Conservation (phyloP, 2,888 invertebrate species). For the Troilus luridus region DNA sequence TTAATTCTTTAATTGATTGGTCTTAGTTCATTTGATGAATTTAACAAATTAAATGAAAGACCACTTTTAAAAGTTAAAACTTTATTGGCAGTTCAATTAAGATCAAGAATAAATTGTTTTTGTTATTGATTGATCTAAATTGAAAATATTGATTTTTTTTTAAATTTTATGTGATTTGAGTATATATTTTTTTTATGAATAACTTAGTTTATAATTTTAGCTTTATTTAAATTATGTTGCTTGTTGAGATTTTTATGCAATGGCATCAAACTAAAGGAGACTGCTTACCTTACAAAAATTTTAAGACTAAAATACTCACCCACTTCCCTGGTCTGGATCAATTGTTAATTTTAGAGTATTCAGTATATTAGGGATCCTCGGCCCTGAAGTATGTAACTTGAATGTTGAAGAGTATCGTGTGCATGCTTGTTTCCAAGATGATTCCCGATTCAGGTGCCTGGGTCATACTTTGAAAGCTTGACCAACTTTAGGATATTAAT, state of each 20-base stretch:
- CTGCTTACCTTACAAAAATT: slow-evolving; percentile 24
- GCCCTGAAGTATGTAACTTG: slow-evolving; percentile 1
- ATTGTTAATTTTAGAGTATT: slow-evolving; percentile 56
- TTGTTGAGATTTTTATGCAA: slow-evolving; percentile 14
- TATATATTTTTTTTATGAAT: neutral
- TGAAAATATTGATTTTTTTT: neutral
- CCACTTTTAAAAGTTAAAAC: neutral
- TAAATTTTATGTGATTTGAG: neutral
- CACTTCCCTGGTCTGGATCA: slow-evolving; percentile 56
- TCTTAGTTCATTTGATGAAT: neutral
- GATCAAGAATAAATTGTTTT: neutral
- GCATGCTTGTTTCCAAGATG: neutral
- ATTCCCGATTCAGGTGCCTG: slow-evolving; percentile 37
- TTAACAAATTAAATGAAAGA: neutral
- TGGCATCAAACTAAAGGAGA: slow-evolving; percentile 44
- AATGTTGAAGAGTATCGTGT: neutral
- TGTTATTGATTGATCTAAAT: neutral
- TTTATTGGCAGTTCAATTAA: neutral
- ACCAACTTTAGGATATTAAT: slow-evolving; percentile 51
- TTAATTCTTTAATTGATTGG: neutral
- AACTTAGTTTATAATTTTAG: neutral
- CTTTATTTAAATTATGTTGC: neutral
- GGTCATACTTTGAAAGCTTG: slow-evolving; percentile 43
- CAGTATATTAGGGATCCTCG: neutral
- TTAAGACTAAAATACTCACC: slow-evolving; percentile 54